Evolutionary conservation across 2,888 invertebrate species (phyloP), one percentile per base, ranked within the genome.

Genomic region (Andrena flavipes): DNA sequence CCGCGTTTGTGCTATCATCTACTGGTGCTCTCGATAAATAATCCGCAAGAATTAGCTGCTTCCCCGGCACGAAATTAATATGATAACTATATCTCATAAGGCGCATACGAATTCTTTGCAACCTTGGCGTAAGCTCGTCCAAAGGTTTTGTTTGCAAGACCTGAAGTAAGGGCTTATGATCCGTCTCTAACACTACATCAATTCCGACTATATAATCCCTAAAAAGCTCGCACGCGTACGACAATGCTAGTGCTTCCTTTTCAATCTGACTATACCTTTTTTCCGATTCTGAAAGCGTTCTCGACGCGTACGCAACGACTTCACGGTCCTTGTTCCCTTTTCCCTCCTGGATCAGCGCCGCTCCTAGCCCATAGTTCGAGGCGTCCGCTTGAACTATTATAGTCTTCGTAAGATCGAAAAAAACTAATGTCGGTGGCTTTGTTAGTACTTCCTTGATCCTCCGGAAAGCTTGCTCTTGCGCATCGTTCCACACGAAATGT

Each of bases 191-290:
- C 2, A 49, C 54, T 49, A 93, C 87, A 26, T 83, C 35, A 51
- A 75, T 81, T 7, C 91, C 91, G 6, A 82, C 71, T 8, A 93
- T 59, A 75, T 88, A 93, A 13, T 93, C 87, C 26, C 85, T 63
- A 64, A 92, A 91, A 60, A 87, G 84, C 71, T 93, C 91, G 29
- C 87, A 84, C 2, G 91, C 92, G 88, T 89, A 92, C 0, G 88
- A 88, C 1, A 92, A 70, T 0, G 91, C 92, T 6, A 93, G 72
- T 0, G 91, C 89, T 83, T 93, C 92, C 76, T 92, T 92, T 77
- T 94, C 92, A 13, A 93, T 92, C 81, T 92, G 91, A 0, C 91
- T 90, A 74, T 93, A 94, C n/a, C 89, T 75, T 20, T 80, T 84
- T 4, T 70, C 70, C 2, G 60, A 20, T 0, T 8, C 8, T 16